phyloP scores from a whole-genome alignment of 2,113 vertebrate species.

The Lamprologus sp. region DNA sequence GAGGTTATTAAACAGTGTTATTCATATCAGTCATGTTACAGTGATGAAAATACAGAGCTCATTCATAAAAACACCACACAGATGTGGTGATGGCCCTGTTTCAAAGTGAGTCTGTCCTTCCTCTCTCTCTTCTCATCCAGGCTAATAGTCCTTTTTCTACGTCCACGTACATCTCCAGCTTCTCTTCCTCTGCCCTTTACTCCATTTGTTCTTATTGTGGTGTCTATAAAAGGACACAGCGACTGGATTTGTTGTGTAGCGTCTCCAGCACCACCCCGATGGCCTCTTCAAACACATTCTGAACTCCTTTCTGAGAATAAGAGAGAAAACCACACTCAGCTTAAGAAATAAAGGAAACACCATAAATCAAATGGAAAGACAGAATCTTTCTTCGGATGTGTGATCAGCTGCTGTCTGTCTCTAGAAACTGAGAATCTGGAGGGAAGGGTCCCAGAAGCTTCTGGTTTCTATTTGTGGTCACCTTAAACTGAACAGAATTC shows the following conservation, averaged over 20 bases:
- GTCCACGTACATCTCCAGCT: accelerated
- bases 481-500: accelerated
- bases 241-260: slow-evolving; percentile 65
- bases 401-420: not conserved
- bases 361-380: not conserved
- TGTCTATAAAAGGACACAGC: slow-evolving; percentile 63
- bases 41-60: accelerated
- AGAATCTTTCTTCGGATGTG: not conserved
- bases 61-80: not conserved
- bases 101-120: accelerated
- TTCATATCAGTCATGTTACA: not conserved
- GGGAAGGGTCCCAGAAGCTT: not conserved
- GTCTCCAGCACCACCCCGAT: slow-evolving; percentile 68
- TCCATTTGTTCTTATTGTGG: not conserved
- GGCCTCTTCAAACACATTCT: slow-evolving; percentile 74
- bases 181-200: not conserved
- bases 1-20: accelerated
- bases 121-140: not conserved
- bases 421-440: not conserved
- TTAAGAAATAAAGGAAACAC: not conserved
- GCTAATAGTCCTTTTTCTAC: not conserved
- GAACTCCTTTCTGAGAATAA: slow-evolving; percentile 55
- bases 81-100: accelerated
- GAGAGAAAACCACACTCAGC: not conserved
- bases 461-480: not conserved